Conservation (phyloP, 2,113 vertebrate genomes). For the Hucho hucho region DNA sequence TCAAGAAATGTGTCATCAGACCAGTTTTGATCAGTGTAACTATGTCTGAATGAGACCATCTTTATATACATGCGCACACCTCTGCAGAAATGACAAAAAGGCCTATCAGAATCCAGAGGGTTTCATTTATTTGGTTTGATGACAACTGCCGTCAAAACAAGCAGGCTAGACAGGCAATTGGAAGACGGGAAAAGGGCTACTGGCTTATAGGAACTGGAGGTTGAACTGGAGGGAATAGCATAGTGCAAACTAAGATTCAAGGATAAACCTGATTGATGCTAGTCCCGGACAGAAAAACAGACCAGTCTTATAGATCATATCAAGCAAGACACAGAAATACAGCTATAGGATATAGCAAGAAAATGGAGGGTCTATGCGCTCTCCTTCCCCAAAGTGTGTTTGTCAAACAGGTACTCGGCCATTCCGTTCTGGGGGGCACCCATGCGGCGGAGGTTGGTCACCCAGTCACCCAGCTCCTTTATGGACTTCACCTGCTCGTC, state of each 20-base stretch:
- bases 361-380: not conserved
- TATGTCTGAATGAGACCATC: not conserved
- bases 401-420: slow-evolving; percentile 92
- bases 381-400: slow-evolving; percentile 80
- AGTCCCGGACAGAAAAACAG: no score
- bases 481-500: slow-evolving; percentile 88
- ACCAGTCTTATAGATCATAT: no score
- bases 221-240: not conserved
- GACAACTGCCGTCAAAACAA: slow-evolving; percentile 37
- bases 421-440: slow-evolving; percentile 82
- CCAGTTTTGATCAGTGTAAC: not conserved
- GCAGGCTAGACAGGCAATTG: slow-evolving; percentile 5
- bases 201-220: slow-evolving; percentile 1
- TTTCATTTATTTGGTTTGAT: slow-evolving; percentile 61
- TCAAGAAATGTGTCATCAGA: not conserved
- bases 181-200: not conserved
- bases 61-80: not conserved
- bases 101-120: slow-evolving; percentile 59
- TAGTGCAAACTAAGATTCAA: not conserved
- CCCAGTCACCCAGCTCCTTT: slow-evolving; percentile 84
- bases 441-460: slow-evolving; percentile 86
- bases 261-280: no score
- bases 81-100: not conserved
- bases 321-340: not conserved
- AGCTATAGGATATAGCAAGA: not conserved